phyloP scores from a whole-genome alignment of 2,888 invertebrate genomes.

The Reticulitermes lucifugus region DNA sequence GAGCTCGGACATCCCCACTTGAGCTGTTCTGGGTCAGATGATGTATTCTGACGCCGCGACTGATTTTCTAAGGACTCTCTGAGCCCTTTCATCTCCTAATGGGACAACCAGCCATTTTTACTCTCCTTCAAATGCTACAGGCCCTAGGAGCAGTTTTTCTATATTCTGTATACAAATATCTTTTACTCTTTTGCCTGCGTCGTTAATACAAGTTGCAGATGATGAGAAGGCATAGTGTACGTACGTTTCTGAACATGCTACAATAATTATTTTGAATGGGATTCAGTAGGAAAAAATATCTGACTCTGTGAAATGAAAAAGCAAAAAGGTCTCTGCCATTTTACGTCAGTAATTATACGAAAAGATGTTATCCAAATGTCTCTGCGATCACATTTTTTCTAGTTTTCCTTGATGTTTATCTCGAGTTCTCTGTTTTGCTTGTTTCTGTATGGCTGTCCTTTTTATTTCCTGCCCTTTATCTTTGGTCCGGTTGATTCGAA shows the following conservation, averaged over 20 bases:
- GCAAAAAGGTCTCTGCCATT: conserved; percentile 36
- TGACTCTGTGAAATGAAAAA: conserved; percentile 31
- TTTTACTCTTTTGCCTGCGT: conserved; percentile 42
- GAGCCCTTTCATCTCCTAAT: conserved; percentile 36
- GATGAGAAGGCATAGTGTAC: conserved; percentile 36
- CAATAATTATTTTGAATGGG: conserved; percentile 42
- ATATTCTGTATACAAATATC: conserved; percentile 33
- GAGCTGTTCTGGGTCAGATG: conserved; percentile 27
- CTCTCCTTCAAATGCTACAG: conserved; percentile 6
- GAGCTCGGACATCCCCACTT: conserved; percentile 5
- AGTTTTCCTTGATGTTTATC: conserved; percentile 35
- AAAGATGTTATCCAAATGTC: conserved; percentile 38
- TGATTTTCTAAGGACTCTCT: conserved; percentile 21
- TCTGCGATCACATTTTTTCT: conserved; percentile 11
- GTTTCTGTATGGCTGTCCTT: conserved; percentile 28
- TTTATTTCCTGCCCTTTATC: conserved; percentile 30
- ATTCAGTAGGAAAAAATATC: conserved; percentile 32
- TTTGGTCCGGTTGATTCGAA: conserved; percentile 42
- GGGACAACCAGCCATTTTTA: conserved; percentile 35
- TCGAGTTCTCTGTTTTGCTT: conserved; percentile 33
- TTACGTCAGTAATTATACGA: conserved; percentile 45
- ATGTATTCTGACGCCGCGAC: conserved; percentile 8
- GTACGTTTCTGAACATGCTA: conserved; percentile 31
- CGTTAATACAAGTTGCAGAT: conserved; percentile 45
- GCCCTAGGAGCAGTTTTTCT: conserved; percentile 11